Evolutionary conservation across 2,888 invertebrate species (phyloP), one percentile per base, ranked within the genome.

Genomic region (Thymelicus sylvestris): DNA sequence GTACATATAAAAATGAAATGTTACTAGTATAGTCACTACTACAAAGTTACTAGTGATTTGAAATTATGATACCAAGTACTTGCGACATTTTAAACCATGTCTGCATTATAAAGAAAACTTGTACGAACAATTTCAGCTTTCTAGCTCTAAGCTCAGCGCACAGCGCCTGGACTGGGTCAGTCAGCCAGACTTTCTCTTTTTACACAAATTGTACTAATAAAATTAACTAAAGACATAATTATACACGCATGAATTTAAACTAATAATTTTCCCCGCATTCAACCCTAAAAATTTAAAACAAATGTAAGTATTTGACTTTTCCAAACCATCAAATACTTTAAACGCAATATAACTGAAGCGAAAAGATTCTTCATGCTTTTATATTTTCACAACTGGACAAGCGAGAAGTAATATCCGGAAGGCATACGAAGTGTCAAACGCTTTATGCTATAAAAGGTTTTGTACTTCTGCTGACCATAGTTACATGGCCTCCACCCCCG

Each of bases 391-490:
- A 69, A 79, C 73, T 80, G 67, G 80, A 83, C 79, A 81, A 77
- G 78, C 78, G 79, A 81, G 79, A 77, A 81, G 79, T 81, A 81
- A 85, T 84, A 85, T 84, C 83, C 86, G 80, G 78, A 74, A 79
- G 79, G 83, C 80, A 82, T 82, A 82, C 78, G 66, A 74, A 71
- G 75, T 77, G 73, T 69, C 73, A 80, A 84, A 83, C 83, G 82
- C 57, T 86, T 85, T 76, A 74, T 79, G 57, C 77, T 75, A 81
- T 80, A 79, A 82, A 83, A 80, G 80, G 80, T 81, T 83, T 82
- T 80, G 78, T 78, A 76, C 68, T 67, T 62, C 67, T 74, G 74
- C 74, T 74, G 57, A 71, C 86, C 81, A 81, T 50, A 55, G 10
- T 76, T 78, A 74, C 70, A 71, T 76, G 82, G 78, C 44, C 83